Percentiles rank a stretch among this genome's conserved stretches.
Conservation (phyloP, 2,797 vertebrate species). For the Poeciliopsis gracilis region DNA sequence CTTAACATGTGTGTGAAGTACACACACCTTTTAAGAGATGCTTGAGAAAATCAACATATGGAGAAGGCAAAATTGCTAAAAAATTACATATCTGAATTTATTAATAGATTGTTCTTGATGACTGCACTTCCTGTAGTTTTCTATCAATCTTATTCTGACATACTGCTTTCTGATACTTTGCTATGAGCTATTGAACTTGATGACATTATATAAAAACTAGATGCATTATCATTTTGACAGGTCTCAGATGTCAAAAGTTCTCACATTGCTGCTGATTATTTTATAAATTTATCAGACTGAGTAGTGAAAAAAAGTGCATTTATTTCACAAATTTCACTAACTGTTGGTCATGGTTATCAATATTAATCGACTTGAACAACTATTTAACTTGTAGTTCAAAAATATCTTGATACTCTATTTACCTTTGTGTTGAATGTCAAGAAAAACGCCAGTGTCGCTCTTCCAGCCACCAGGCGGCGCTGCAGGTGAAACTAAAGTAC, state of each 20-base stretch:
- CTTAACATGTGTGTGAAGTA: not conserved
- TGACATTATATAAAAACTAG: not conserved
- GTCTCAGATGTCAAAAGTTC: not conserved
- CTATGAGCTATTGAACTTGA: not conserved
- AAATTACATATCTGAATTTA: not conserved
- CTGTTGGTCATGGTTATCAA: not conserved
- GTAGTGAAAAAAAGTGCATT: not conserved
- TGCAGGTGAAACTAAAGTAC: slow-evolving; percentile 9
- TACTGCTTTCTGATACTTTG: not conserved
- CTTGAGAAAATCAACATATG: not conserved
- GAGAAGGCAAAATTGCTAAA: not conserved
- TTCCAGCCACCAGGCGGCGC: slow-evolving; percentile 53
- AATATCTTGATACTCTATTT: not conserved
- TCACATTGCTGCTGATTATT: not conserved
- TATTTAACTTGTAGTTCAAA: not conserved
- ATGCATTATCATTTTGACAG: not conserved
- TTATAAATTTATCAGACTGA: not conserved
- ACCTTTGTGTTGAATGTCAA: not conserved
- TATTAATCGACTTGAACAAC: not conserved
- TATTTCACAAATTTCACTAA: not conserved
- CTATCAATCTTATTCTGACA: not conserved
- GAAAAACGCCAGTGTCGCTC: not conserved
- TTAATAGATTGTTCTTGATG: not conserved
- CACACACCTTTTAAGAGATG: too few species aligned
- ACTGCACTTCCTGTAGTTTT: not conserved